phyloP scores from a whole-genome alignment of 2,888 invertebrate genomes.

The Horisme vitalbata region DNA sequence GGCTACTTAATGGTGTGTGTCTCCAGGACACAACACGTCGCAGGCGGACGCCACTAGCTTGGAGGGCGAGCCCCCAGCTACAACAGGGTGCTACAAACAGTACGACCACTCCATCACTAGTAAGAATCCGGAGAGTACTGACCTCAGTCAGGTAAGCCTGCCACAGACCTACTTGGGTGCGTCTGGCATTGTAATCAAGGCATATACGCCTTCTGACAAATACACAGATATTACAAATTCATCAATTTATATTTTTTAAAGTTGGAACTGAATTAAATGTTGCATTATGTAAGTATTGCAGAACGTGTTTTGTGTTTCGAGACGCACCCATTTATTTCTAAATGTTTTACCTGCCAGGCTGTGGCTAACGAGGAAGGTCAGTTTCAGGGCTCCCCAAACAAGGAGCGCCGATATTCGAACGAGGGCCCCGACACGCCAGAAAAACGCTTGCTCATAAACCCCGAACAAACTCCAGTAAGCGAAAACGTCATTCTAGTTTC shows the following conservation, averaged over 20 bases:
- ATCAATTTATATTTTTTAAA: not conserved
- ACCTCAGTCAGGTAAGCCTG: constrained; percentile 65
- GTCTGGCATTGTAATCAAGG: constrained; percentile 37
- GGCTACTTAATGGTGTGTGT: constrained; percentile 80
- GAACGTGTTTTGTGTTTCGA: not conserved
- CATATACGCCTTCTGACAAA: not conserved
- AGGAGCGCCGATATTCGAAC: constrained; percentile 74
- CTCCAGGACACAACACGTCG: constrained; percentile 95
- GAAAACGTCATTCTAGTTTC: constrained; percentile 30
- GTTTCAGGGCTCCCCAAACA: constrained; percentile 78
- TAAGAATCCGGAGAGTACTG: constrained; percentile 65
- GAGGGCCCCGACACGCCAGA: constrained; percentile 75
- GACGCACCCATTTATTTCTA: constrained; percentile 24
- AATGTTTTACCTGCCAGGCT: constrained; percentile 38
- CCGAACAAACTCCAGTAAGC: constrained; percentile 80
- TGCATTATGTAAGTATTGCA: too few species aligned
- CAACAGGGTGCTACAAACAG: constrained; percentile 89
- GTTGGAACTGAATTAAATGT: too few species aligned
- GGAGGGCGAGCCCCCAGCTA: constrained; percentile 89
- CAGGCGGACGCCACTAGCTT: constrained; percentile 94
- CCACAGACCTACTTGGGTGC: constrained; percentile 43
- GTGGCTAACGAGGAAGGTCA: constrained; percentile 64
- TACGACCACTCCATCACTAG: constrained; percentile 86
- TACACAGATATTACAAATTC: not conserved
- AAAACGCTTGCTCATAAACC: constrained; percentile 80